phyloP scores from a whole-genome alignment of 2,113 vertebrate species.

The Morone chrysops region DNA sequence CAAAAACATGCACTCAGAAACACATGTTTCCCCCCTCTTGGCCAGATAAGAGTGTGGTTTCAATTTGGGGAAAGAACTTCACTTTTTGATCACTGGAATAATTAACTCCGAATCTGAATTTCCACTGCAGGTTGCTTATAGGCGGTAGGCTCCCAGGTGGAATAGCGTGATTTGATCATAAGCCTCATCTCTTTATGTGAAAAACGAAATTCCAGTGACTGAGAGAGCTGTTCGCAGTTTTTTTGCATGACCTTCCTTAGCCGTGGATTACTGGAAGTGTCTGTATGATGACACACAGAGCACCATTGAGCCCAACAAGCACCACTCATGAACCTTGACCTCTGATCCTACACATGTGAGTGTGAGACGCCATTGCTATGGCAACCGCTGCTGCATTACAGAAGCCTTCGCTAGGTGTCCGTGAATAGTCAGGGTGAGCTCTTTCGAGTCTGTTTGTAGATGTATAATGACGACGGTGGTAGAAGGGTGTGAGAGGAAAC shows the following conservation, averaged over 20 bases:
- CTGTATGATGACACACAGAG: slow-evolving; percentile 75
- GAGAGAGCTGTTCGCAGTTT: neutral
- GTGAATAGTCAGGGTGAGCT: slow-evolving; percentile 29
- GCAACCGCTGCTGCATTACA: slow-evolving; percentile 49
- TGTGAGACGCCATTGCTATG: slow-evolving; percentile 71
- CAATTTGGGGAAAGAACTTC: slow-evolving; percentile 34
- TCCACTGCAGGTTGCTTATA: neutral
- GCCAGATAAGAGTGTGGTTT: slow-evolving; percentile 51
- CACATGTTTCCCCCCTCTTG: slow-evolving; percentile 24
- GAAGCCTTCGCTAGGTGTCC: slow-evolving; percentile 36
- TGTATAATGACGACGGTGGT: slow-evolving; percentile 45
- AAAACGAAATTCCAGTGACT: slow-evolving; percentile 12
- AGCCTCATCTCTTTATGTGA: slow-evolving; percentile 23
- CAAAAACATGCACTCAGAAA: slow-evolving; percentile 22
- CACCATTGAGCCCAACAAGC: slow-evolving; percentile 75
- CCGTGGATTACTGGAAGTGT: slow-evolving; percentile 69
- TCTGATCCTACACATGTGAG: slow-evolving; percentile 75
- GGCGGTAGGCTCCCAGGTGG: slow-evolving; percentile 37
- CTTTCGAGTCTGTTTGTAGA: slow-evolving; percentile 55
- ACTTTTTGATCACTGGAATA: slow-evolving; percentile 27
- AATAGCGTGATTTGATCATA: neutral
- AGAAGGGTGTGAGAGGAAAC: slow-evolving; percentile 66
- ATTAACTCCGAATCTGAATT: slow-evolving; percentile 37
- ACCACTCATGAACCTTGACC: slow-evolving; percentile 78
- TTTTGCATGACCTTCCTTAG: slow-evolving; percentile 50